phyloP scores from a whole-genome alignment of 2,888 invertebrate species.

The Gryllus longicercus region DNA sequence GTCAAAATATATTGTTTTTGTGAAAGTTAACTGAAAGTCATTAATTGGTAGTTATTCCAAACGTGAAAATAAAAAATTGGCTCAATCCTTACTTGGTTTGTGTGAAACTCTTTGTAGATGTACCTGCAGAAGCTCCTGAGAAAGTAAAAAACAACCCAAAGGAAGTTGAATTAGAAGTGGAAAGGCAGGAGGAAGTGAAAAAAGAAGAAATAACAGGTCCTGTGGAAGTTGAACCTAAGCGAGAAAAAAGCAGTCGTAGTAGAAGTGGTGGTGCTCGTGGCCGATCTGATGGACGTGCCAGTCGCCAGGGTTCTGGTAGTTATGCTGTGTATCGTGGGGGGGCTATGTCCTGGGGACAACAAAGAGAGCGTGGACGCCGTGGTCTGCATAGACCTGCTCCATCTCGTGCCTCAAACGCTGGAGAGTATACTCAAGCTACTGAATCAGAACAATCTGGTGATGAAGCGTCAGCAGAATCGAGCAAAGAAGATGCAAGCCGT shows the following conservation, averaged over 20 bases:
- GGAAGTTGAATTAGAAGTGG: constrained; percentile 31
- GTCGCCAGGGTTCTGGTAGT: constrained; percentile 34
- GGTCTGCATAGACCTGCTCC: constrained; percentile 45
- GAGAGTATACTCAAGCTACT: constrained; percentile 55
- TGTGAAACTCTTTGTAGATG: background rate
- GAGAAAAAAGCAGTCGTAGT: constrained; percentile 28
- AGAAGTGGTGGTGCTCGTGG: constrained; percentile 25
- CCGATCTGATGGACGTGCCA: constrained; percentile 31
- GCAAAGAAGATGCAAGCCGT: constrained; percentile 57
- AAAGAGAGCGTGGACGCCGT: constrained; percentile 49
- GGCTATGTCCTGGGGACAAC: constrained; percentile 40
- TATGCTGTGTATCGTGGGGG: constrained; percentile 31
- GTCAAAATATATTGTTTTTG: background rate
- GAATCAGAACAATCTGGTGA: constrained; percentile 72
- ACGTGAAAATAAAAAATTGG: constrained; percentile 26
- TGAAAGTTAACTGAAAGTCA: background rate
- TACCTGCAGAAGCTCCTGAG: constrained; percentile 25
- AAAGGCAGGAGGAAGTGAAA: constrained; percentile 33
- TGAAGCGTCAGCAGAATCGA: constrained; percentile 58
- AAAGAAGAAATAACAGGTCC: constrained; percentile 24
- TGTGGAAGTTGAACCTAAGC: constrained; percentile 26
- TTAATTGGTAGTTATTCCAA: constrained; percentile 23
- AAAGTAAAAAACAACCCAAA: constrained; percentile 32
- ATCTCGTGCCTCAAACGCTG: constrained; percentile 46
- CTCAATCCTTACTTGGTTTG: no score